phyloP scores from a whole-genome alignment of 2,113 vertebrate genomes.

The Tichodroma muraria region DNA sequence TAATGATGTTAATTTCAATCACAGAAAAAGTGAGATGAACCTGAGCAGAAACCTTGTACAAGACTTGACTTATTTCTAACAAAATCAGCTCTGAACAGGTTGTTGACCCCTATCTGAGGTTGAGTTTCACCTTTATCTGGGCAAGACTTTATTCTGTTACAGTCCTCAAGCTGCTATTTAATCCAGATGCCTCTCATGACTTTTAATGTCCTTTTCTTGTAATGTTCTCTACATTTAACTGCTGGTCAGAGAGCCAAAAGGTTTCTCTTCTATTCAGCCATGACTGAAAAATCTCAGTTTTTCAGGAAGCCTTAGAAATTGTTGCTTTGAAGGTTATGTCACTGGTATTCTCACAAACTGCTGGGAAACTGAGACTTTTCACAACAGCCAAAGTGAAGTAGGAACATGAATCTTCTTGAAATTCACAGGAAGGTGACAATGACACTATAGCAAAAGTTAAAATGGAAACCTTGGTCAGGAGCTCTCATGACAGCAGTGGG shows the following conservation, averaged over 20 bases:
- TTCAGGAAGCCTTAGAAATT: background rate
- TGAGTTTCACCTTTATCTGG: background rate
- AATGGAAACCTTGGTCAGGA: background rate
- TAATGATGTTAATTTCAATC: background rate
- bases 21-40: background rate
- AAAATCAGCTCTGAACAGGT: background rate
- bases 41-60: background rate
- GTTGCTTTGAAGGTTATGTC: background rate
- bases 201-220: background rate
- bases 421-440: background rate
- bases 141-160: background rate
- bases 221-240: background rate
- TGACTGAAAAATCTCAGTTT: background rate
- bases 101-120: accelerated
- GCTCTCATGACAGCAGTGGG: background rate
- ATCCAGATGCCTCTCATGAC: background rate
- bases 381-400: background rate
- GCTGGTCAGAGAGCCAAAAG: background rate
- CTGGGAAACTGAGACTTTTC: background rate
- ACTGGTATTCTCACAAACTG: background rate
- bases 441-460: background rate
- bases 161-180: background rate
- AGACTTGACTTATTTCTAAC: background rate
- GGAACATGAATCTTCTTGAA: background rate
- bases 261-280: background rate